Base-by-base conservation (phyloP, 2,113 vertebrate genomes). In the Tetrax tetrax region DNA sequence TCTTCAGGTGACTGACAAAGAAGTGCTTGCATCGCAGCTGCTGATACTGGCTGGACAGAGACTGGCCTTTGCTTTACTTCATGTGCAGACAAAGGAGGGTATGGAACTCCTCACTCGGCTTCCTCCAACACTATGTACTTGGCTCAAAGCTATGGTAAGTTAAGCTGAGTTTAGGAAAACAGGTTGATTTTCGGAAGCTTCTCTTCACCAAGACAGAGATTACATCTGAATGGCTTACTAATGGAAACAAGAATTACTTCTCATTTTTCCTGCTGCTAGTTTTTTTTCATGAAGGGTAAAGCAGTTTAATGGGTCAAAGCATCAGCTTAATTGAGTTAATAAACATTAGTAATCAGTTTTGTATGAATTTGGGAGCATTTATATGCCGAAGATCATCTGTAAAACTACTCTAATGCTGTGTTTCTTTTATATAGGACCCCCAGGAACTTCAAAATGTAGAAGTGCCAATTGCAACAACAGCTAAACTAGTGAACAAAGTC, bases 71-170 rank as follows among this genome's bases (percentile, higher is more conserved):
- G 96, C 98, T 2, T 97, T 99, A 66, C 98, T 99, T 25, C 99
- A 98, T 57, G 97, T 95, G 2, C 99, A 99, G 97, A 99, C 98
- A 0, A 98, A 98, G 83, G 97, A 99, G 7, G 99, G 99, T 20
- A 98, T 99, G 99, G 99, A 99, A 95, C 97, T 99, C 87, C 98
- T 99, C 10, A 98, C 98, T 53, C 97, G 99, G 56, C 98, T 99
- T 37, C 98, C 99, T 4, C 99, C 99, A 23, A 99, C 98, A 0
- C 98, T 99, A 25, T 99, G 99, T 92, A 99, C 99, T 5, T 99
- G 99, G 99, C 98, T 99, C 69, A 99, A 99, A 94, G 99, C 99
- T 5, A 99, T 99, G 99, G 99, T 99, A 90, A 98, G 97, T 92
- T 68, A n/a, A 88, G 37, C 29, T 66, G 2, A 0, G 18, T 21